These are phyloP conservation scores for Desmophyllum pertusum DNA, from an alignment of 92 coral and sea anemone species.

Conservation along the genomic window DNA sequence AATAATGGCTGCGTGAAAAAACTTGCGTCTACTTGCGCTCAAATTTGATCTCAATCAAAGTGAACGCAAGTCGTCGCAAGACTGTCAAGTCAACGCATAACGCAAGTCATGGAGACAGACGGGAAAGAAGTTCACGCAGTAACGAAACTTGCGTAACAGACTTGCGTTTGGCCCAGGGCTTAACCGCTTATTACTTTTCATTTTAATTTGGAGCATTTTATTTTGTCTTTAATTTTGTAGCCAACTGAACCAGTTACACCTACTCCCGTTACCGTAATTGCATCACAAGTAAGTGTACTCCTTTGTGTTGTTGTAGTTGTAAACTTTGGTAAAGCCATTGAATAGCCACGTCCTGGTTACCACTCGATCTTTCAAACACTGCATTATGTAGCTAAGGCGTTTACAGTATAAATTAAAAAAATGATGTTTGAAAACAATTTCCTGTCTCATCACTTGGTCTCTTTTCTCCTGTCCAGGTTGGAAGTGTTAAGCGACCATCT, in stretches of 20 bases:
- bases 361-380: background rate
- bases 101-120: too few species aligned
- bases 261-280: background rate
- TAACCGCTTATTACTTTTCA: background rate
- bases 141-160: too few species aligned
- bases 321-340: background rate
- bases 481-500: conserved; percentile 80
- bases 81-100: too few species aligned
- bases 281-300: conserved; percentile 17
- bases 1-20: too few species aligned
- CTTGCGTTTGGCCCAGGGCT: too few species aligned
- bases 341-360: background rate
- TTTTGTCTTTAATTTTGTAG: background rate
- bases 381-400: background rate
- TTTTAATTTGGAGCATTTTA: background rate
- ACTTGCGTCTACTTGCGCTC: too few species aligned
- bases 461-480: conserved; percentile 11
- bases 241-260: conserved; percentile 5
- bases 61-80: too few species aligned
- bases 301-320: background rate
- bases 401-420: too few species aligned
- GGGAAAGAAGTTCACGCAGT: too few species aligned
- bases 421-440: too few species aligned
- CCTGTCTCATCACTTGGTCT: too few species aligned
- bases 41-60: too few species aligned